Conservation (phyloP, 2,113 vertebrate species). For the Melanerpes formicivorus region DNA sequence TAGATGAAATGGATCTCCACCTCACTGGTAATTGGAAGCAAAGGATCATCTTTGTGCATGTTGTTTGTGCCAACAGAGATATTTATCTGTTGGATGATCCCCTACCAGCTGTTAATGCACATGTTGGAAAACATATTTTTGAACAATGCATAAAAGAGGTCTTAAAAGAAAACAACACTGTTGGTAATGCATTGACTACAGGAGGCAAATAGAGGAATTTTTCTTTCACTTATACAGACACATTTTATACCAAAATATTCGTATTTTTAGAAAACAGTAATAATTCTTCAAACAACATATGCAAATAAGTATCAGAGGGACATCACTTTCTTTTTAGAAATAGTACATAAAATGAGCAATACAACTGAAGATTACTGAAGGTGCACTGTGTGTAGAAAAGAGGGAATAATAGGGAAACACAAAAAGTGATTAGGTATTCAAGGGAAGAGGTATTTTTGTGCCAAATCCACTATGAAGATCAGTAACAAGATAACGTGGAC, state of each 20-base stretch:
- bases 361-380: neutral
- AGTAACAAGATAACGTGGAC: neutral
- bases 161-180: slow-evolving; percentile 75
- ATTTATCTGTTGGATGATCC: slow-evolving; percentile 83
- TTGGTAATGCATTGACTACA: slow-evolving; percentile 83
- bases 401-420: neutral
- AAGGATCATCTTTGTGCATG: slow-evolving; percentile 80
- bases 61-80: slow-evolving; percentile 78
- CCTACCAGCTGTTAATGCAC: slow-evolving; percentile 80
- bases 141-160: slow-evolving; percentile 80
- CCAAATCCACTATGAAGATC: neutral
- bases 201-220: slow-evolving; percentile 73
- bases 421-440: neutral
- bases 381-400: neutral
- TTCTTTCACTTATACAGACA: neutral
- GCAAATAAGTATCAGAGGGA: neutral
- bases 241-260: too few relatives aligned
- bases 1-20: slow-evolving; percentile 80
- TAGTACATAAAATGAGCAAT: neutral
- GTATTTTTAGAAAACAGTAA: neutral
- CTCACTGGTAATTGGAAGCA: slow-evolving; percentile 84
- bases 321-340: neutral
- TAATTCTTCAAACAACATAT: neutral
- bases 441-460: neutral
- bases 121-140: slow-evolving; percentile 82